phyloP scores from a whole-genome alignment of 2,888 invertebrate genomes.

The Polydrusus pterygomalis region DNA sequence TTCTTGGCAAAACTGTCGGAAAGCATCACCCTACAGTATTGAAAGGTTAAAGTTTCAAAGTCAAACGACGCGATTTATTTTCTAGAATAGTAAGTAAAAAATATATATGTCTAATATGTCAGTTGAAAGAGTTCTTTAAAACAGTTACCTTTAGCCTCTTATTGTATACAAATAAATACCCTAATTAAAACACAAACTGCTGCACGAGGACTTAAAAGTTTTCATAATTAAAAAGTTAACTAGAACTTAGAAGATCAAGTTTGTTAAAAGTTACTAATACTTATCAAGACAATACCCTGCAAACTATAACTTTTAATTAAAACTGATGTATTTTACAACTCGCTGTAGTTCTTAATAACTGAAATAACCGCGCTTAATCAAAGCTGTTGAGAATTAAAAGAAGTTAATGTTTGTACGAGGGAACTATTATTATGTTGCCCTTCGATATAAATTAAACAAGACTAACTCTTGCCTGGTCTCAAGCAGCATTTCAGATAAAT shows the following conservation, averaged over 20 bases:
- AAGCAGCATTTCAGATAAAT: too few species aligned
- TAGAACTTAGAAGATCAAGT: conserved; percentile 4
- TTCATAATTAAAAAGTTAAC: conserved; percentile 22
- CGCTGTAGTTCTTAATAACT: neutral
- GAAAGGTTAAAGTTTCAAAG: too few species aligned
- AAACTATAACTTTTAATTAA: conserved; percentile 24
- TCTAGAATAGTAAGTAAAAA: too few species aligned
- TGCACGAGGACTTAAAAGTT: conserved; percentile 13
- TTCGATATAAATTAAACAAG: too few species aligned
- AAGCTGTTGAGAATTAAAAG: too few species aligned
- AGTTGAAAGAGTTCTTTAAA: neutral
- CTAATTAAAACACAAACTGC: conserved; percentile 5
- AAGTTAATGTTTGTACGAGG: too few species aligned
- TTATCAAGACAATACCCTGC: conserved; percentile 14
- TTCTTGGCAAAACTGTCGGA: too few species aligned
- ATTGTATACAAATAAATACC: neutral
- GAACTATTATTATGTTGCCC: too few species aligned
- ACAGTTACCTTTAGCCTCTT: neutral
- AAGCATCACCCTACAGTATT: too few species aligned
- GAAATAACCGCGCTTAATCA: neutral
- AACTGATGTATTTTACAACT: conserved; percentile 8
- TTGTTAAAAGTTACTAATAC: conserved; percentile 13
- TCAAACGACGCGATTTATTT: too few species aligned
- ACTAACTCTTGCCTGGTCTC: too few species aligned
- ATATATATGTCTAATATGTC: too few species aligned